Base-by-base conservation (phyloP, 1,140 invertebrate genomes). In the Tetraneura akinire region DNA sequence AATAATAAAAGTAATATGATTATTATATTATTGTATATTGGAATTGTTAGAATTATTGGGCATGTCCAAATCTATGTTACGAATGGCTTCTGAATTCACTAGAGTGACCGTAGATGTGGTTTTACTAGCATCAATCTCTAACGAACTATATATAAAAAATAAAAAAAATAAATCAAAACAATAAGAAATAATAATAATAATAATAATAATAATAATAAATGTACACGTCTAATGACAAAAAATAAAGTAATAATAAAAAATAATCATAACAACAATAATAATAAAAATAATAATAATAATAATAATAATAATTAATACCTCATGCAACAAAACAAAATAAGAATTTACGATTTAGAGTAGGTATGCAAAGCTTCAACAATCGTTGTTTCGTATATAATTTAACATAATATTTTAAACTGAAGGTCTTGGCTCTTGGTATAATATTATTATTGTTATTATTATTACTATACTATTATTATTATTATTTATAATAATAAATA, bases 51-150 rank as follows among this genome's bases (percentile, higher is more conserved):
- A 45, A 60, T 21, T n/a, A n/a, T n/a, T 21, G 32, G 21, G 10
- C 29, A 47, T 47, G 26, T 78, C 74, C 55, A 37, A 47, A 23
- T 78, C 26, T 78, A 78, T 37, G 32, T 37, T 37, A 78, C 26
- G 74, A 37, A 55, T 78, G 6, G 60, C 74, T 3, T 60, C 55
- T 45, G 74, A 18, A 26, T 23, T 55, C 32, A 78, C 55, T 78
- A 78, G 45, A 29, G 74, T 62, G 23, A 42, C 29, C 55, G 74
- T 78, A 62, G 74, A 78, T 32, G 74, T 78, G 26, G 68, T 71
- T 71, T 29, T 71, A 71, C 45, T 71, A 71, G 45, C 23, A 23
- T 71, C 68, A 23, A 51, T 71, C 29, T 71, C 68, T 71, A 71
- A 45, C 68, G 23, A 11, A 71, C 68, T 71, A 45, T 51, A 71